Evolutionary conservation across 2,113 vertebrate species (phyloP), one percentile per base, ranked within the genome.

Genomic region (Ptilorrhoa leucosticta): DNA sequence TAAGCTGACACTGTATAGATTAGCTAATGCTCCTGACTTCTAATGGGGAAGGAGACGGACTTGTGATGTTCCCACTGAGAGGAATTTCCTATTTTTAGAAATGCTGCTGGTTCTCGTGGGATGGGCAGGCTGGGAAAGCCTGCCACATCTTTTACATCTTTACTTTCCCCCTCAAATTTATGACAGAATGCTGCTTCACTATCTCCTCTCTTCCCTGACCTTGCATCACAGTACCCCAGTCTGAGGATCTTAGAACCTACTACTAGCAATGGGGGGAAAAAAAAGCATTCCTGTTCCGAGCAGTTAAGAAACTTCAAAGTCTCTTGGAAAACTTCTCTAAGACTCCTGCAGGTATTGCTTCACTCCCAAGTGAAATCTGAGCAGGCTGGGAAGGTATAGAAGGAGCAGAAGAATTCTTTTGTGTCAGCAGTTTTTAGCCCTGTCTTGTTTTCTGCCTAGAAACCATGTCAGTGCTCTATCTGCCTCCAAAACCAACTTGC

Each of bases 81-180:
- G 17, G 81, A 91, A 93, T 85, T 91, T 83, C 39, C 90, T 96
- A 88, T 96, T 86, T 96, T 94, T 93, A 96, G 94, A 94, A 83
- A 80, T 54, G 71, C 68, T 91, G 78, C 60, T 89, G 28, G 54
- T 92, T 94, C 95, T 81, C 89, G 90, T 83, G 64, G 71, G 58
- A 86, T 70, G 21, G 66, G 35, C 33, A 89, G 79, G 72, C 54
- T 88, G 64, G 50, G 83, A 96, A 96, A 93, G 79, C 40, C 54
- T 66, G 58, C 23, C 14, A 15, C 24, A 45, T 88, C 45, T 95
- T 88, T 37, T 33, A 18, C 24, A 54, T 72, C 24, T 48, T 75
- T 82, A 48, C 20, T 69, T 83, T 84, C 39, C 30, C 40, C 35
- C 15, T 76, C 35, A 50, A 54, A 88, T 47, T 61, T 73, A 21